Evolutionary conservation across 2,797 vertebrate genomes (phyloP).

Genomic region (Notolabrus celidotus): DNA sequence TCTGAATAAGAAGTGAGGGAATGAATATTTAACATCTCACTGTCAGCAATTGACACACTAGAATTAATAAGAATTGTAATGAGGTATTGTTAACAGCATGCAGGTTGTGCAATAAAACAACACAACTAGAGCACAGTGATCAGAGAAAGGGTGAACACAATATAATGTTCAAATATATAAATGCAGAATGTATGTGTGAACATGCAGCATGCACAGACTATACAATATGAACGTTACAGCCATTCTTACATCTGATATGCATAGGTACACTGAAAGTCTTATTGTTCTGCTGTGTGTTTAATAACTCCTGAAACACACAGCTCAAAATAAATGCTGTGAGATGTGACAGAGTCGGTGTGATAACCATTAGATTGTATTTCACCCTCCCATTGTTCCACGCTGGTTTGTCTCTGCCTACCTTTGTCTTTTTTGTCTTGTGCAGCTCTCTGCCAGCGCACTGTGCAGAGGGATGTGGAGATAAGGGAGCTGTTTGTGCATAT

Average conservation of each 20-base stretch:
- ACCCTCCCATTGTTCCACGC: conserved; percentile 36
- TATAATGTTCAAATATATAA: not conserved
- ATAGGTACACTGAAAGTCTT: not conserved
- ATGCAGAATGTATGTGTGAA: not conserved
- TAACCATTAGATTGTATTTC: conserved; percentile 38
- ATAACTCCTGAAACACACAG: not conserved
- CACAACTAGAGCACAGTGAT: conserved; percentile 2
- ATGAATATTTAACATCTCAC: conserved; percentile 32
- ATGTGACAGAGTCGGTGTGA: conserved; percentile 23
- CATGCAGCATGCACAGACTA: too few species aligned
- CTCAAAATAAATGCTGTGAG: conserved; percentile 10
- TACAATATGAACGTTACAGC: not conserved
- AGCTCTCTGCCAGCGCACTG: conserved; percentile 33
- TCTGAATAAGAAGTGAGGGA: not conserved
- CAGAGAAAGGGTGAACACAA: conserved; percentile 8
- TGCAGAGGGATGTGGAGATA: conserved; percentile 54
- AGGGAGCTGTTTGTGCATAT: conserved; percentile 67
- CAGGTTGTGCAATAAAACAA: conserved; percentile 4
- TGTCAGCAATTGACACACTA: conserved; percentile 19
- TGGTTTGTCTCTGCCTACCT: conserved; percentile 48
- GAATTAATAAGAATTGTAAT: conserved; percentile 39
- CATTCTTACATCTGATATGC: not conserved
- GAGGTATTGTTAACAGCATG: conserved; percentile 18
- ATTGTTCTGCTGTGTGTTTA: not conserved
- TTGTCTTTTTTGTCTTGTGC: conserved; percentile 59